Evolutionary conservation across 92 coral and sea anemone species (phyloP).

Genomic region (Palythoa caribaeorum): DNA sequence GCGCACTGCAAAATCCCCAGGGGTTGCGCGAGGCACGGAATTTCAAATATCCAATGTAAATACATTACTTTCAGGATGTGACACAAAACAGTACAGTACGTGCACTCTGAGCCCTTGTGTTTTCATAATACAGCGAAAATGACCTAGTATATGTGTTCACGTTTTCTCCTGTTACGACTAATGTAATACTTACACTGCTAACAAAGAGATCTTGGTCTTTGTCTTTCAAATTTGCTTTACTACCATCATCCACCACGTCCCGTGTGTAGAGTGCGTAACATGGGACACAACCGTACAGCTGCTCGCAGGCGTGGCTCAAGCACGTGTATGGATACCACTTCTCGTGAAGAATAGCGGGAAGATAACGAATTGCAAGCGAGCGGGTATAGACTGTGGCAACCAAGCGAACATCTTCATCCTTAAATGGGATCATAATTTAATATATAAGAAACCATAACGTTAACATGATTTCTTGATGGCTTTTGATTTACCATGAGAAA

Average conservation of each 20-base stretch:
- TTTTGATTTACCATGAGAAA: not conserved
- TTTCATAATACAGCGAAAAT: not conserved
- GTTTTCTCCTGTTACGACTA: not conserved
- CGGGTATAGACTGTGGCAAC: slow-evolving; percentile 90
- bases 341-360: slow-evolving; percentile 75
- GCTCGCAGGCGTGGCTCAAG: slow-evolving; percentile 90
- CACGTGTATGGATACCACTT: slow-evolving; percentile 92
- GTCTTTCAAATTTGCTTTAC: slow-evolving; percentile 74
- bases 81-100: too few relatives aligned
- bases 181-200: slow-evolving; percentile 72
- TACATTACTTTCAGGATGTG: too few relatives aligned
- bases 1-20: too few relatives aligned
- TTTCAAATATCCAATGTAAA: too few relatives aligned
- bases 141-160: not conserved
- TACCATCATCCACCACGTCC: slow-evolving; percentile 85
- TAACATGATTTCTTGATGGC: not conserved
- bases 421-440: not conserved
- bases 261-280: slow-evolving; percentile 84
- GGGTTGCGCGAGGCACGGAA: too few relatives aligned
- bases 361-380: slow-evolving; percentile 86
- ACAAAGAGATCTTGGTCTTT: slow-evolving; percentile 68
- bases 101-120: not conserved
- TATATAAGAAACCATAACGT: not conserved
- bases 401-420: slow-evolving; percentile 89
- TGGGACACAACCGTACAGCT: slow-evolving; percentile 86